phyloP scores from a whole-genome alignment of 2,888 invertebrate genomes.

The Agrilus biguttatus region DNA sequence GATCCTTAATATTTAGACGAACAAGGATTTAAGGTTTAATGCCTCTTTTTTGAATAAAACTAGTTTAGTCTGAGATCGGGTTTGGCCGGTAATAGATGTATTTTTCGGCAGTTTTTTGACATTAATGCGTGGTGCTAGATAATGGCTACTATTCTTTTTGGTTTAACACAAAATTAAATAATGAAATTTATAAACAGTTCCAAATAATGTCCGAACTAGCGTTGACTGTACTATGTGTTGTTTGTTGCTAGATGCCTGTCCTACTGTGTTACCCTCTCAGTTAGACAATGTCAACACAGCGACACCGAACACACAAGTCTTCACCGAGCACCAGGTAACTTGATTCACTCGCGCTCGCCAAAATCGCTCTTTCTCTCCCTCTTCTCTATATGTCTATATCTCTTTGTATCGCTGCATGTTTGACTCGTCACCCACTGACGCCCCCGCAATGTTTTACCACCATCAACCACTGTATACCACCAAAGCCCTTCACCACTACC shows the following conservation, averaged over 20 bases:
- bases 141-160: too few relatives aligned
- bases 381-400: slow-evolving; percentile 11
- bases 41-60: too few relatives aligned
- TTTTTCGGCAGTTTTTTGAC: too few relatives aligned
- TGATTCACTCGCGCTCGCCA: slow-evolving; percentile 10
- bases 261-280: slow-evolving; percentile 64
- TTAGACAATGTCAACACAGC: slow-evolving; percentile 71
- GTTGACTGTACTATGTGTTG: slow-evolving; percentile 61
- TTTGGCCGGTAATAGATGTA: too few relatives aligned
- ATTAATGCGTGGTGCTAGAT: too few relatives aligned
- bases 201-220: slow-evolving; percentile 18
- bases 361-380: slow-evolving; percentile 10
- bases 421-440: background rate
- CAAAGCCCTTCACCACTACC: background rate
- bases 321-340: slow-evolving; percentile 31
- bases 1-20: too few relatives aligned
- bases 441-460: background rate
- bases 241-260: slow-evolving; percentile 94
- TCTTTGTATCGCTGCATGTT: slow-evolving; percentile 9
- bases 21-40: too few relatives aligned
- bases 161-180: too few relatives aligned
- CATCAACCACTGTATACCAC: background rate
- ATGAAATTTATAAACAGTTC: slow-evolving; percentile 5
- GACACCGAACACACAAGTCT: slow-evolving; percentile 33
- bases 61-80: too few relatives aligned